Conservation (phyloP, 2,797 vertebrate species). For the Tiaroga cobitis region DNA sequence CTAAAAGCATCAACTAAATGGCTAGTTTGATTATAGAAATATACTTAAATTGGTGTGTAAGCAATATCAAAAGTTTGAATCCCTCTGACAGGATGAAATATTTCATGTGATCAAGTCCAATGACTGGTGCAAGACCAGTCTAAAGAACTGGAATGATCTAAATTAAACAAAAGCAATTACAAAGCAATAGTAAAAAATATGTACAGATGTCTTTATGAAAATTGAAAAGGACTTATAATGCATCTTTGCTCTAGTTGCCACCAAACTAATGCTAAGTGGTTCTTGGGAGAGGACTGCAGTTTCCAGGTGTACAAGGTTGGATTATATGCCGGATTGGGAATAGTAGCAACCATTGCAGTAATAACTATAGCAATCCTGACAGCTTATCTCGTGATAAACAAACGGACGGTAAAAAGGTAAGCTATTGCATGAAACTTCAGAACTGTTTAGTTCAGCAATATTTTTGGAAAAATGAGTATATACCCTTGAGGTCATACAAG, state of each 20-base stretch:
- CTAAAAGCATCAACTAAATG: not conserved
- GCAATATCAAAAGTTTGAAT: not conserved
- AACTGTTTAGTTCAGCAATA: not conserved
- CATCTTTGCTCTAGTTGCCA: slow-evolving; percentile 50
- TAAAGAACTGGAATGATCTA: not conserved
- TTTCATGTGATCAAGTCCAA: not conserved
- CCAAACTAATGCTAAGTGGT: slow-evolving; percentile 43
- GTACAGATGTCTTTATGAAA: not conserved
- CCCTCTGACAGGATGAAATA: not conserved
- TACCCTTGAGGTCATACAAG: not conserved
- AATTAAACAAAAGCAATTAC: not conserved
- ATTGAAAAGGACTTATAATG: not conserved
- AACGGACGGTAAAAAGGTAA: slow-evolving; percentile 48
- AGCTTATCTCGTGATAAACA: slow-evolving; percentile 45
- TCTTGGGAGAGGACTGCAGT: slow-evolving; percentile 53
- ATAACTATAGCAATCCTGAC: slow-evolving; percentile 38
- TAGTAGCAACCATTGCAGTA: slow-evolving; percentile 22
- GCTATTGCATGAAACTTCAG: not conserved
- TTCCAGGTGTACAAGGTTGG: slow-evolving; percentile 57
- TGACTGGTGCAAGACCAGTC: not conserved
- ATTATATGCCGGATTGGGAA: slow-evolving; percentile 51
- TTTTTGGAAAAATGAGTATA: not conserved
- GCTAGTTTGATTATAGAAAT: not conserved
- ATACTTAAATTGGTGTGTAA: not conserved
- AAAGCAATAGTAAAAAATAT: not conserved